Percentiles rank a stretch among this genome's conserved stretches.
phyloP scores from a whole-genome alignment of 2,113 vertebrate species.

The Bos indicus region DNA sequence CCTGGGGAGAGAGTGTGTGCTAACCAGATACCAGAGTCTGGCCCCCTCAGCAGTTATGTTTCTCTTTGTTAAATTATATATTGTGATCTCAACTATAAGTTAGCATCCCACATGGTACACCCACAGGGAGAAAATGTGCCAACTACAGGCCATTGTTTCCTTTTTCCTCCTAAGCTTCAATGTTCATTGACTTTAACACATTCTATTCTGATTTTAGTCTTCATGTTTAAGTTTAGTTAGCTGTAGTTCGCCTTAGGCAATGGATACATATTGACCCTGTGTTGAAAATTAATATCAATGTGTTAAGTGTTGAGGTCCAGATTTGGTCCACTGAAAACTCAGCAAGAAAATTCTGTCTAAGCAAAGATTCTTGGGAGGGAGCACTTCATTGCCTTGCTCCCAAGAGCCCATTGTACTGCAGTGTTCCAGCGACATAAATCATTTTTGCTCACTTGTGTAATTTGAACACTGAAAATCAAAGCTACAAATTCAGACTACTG shows the following conservation, averaged over 20 bases:
- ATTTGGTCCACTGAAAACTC: background rate
- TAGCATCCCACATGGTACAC: background rate
- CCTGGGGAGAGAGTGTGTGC: background rate
- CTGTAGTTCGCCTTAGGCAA: background rate
- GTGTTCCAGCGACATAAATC: background rate
- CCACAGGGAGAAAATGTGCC: background rate
- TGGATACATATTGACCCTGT: background rate
- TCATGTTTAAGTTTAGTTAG: background rate
- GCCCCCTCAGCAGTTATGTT: background rate
- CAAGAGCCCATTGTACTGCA: background rate
- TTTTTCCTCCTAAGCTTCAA: background rate
- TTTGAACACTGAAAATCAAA: background rate
- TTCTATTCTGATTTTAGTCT: slow-evolving; percentile 4
- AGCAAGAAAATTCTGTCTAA: background rate
- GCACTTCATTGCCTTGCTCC: background rate
- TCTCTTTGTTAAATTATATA: slow-evolving; percentile 2
- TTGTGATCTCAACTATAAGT: background rate
- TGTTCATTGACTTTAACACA: background rate
- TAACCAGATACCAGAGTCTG: background rate
- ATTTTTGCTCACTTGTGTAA: background rate
- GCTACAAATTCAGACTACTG: background rate
- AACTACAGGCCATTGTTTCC: background rate
- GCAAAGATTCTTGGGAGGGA: background rate
- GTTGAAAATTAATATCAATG: background rate
- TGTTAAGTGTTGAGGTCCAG: background rate